Percentiles rank a stretch among this genome's conserved stretches.
Conservation (phyloP, 2,888 invertebrate species). For the Exocentrus adspersus region DNA sequence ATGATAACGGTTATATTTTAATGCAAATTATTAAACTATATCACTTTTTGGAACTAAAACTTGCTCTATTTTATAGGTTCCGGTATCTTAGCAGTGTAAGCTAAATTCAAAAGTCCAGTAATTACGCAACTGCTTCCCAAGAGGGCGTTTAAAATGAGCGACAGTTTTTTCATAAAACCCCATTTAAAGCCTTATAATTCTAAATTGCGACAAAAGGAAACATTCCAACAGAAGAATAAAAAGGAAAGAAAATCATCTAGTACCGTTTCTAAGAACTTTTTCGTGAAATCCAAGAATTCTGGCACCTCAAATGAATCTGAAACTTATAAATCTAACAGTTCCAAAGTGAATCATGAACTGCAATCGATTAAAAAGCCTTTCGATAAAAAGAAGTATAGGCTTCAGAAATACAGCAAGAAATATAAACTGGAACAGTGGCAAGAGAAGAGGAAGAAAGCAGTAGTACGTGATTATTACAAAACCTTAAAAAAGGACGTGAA, state of each 20-base stretch:
- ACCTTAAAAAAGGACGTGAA: conserved; percentile 64
- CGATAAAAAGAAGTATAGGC: conserved; percentile 74
- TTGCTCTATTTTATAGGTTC: conserved; percentile 51
- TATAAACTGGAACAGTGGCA: conserved; percentile 77
- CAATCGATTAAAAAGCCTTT: conserved; percentile 67
- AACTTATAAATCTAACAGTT: conserved; percentile 9
- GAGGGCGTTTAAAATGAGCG: conserved; percentile 32
- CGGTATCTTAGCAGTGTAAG: conserved; percentile 1
- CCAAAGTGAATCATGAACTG: background rate
- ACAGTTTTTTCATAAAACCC: conserved; percentile 34
- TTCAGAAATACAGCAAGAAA: conserved; percentile 77
- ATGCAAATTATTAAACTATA: no score
- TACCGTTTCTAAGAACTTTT: conserved; percentile 30
- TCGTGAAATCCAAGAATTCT: conserved; percentile 20
- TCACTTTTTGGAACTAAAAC: conserved; percentile 5
- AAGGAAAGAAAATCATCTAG: conserved; percentile 10
- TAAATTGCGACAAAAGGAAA: background rate
- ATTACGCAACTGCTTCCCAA: no score
- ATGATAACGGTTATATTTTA: no score
- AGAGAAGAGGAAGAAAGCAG: conserved; percentile 69
- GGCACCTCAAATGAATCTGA: background rate
- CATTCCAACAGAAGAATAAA: background rate
- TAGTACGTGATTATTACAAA: conserved; percentile 69
- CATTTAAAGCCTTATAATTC: background rate
- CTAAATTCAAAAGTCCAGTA: conserved; percentile 21